Conservation (phyloP, 2,888 invertebrate genomes). For the Leptarthrus brevirostris region DNA sequence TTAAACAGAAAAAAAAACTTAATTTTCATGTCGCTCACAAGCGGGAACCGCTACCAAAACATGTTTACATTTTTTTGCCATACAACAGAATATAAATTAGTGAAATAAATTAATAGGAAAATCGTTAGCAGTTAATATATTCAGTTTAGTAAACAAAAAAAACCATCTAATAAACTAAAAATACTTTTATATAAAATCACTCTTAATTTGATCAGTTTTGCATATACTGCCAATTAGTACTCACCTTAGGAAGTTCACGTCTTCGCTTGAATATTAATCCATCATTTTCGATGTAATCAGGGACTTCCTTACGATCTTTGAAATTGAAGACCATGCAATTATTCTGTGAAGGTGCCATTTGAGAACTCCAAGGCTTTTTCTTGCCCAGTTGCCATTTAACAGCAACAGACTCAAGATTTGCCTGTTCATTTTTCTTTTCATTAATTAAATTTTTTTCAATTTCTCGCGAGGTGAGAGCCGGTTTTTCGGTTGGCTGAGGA, state of each 20-base stretch:
- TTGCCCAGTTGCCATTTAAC: conserved; percentile 56
- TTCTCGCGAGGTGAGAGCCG: conserved; percentile 71
- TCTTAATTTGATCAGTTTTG: no score
- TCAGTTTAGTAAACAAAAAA: no score
- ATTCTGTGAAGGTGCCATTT: conserved; percentile 68
- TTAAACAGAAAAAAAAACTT: no score
- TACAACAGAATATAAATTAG: no score
- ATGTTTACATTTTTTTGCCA: no score
- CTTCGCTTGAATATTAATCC: conserved; percentile 78
- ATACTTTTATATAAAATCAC: no score
- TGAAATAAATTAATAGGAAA: no score
- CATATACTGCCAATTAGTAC: no score
- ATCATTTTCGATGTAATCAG: conserved; percentile 92
- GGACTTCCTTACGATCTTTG: conserved; percentile 84
- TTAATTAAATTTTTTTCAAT: conserved; percentile 78
- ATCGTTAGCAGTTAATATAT: no score
- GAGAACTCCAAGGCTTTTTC: conserved; percentile 55
- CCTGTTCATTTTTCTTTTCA: conserved; percentile 72
- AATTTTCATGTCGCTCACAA: no score
- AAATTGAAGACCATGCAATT: conserved; percentile 89
- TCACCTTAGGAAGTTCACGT: conserved; percentile 80
- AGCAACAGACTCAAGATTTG: conserved; percentile 48
- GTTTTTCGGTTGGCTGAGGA: conserved; percentile 40
- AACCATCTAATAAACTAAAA: neutral
- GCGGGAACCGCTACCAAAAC: no score